Conservation (phyloP, 2,888 invertebrate genomes). For the Sisyra nigra region DNA sequence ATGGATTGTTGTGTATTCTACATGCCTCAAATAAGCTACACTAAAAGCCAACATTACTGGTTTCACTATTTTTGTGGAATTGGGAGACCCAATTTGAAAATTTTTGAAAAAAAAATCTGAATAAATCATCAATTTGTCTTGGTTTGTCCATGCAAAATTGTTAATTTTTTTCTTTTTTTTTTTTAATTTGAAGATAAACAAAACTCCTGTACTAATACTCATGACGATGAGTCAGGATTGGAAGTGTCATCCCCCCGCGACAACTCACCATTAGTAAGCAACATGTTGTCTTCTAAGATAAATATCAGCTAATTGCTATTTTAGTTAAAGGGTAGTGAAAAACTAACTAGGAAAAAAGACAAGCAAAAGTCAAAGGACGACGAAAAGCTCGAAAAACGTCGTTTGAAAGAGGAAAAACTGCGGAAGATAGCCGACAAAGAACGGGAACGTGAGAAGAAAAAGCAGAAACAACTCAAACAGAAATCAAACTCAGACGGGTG, state of each 20-base stretch:
- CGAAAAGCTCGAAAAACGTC: conserved; percentile 49
- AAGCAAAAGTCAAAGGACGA: conserved; percentile 56
- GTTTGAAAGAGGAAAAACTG: conserved; percentile 49
- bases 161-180: neutral
- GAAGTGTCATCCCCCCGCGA: conserved; percentile 49
- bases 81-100: too few relatives aligned
- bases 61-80: too few relatives aligned
- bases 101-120: too few relatives aligned
- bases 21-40: too few relatives aligned
- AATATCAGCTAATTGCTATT: too few relatives aligned
- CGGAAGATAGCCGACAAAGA: conserved; percentile 46
- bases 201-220: conserved; percentile 31
- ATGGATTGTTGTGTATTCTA: too few relatives aligned
- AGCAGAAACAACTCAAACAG: conserved; percentile 45
- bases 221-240: conserved; percentile 48
- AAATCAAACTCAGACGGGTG: conserved; percentile 28
- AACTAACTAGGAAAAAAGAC: conserved; percentile 42
- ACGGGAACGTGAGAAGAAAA: conserved; percentile 43
- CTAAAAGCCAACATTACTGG: too few relatives aligned
- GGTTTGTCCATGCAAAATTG: too few relatives aligned
- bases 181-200: conserved; percentile 22
- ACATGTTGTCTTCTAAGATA: too few relatives aligned
- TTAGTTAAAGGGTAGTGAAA: conserved; percentile 31
- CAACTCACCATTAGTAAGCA: conserved; percentile 41
- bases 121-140: too few relatives aligned